These are phyloP conservation scores for Cydia splendana DNA, from an alignment of 1,140 invertebrate genomes.

Conservation along the genomic window DNA sequence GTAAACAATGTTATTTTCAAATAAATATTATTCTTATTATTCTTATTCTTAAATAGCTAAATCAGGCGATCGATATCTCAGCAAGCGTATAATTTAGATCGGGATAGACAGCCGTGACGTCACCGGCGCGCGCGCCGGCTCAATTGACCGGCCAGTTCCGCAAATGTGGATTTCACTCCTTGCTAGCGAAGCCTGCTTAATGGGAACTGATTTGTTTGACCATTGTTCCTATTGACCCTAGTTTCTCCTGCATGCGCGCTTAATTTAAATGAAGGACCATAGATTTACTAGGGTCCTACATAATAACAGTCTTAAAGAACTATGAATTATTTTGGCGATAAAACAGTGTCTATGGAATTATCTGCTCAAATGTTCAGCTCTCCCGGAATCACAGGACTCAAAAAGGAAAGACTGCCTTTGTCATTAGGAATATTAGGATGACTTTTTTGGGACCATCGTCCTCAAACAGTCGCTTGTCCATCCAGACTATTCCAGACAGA, in stretches of 20 bases:
- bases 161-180: conserved; percentile 16
- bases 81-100: conserved; percentile 16
- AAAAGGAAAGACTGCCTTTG: too few species aligned
- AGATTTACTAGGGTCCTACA: too few species aligned
- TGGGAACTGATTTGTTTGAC: not conserved
- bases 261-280: too few species aligned
- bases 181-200: not conserved
- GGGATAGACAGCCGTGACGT: conserved; percentile 22
- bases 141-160: conserved; percentile 8
- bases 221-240: not conserved
- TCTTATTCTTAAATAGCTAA: not conserved
- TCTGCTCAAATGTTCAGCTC: not conserved
- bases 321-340: not conserved
- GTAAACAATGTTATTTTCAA: too few species aligned
- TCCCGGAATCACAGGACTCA: too few species aligned
- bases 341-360: not conserved
- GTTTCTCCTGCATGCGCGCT: not conserved
- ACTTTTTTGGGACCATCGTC: too few species aligned
- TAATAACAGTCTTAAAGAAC: too few species aligned
- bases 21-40: too few species aligned
- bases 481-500: too few species aligned
- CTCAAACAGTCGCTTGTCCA: too few species aligned
- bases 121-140: not conserved
- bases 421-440: too few species aligned
- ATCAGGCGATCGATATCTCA: conserved; percentile 24